These are phyloP conservation scores for Entomobrya multifasciata DNA, from an alignment of 2,888 invertebrate species.

Conservation along the genomic window DNA sequence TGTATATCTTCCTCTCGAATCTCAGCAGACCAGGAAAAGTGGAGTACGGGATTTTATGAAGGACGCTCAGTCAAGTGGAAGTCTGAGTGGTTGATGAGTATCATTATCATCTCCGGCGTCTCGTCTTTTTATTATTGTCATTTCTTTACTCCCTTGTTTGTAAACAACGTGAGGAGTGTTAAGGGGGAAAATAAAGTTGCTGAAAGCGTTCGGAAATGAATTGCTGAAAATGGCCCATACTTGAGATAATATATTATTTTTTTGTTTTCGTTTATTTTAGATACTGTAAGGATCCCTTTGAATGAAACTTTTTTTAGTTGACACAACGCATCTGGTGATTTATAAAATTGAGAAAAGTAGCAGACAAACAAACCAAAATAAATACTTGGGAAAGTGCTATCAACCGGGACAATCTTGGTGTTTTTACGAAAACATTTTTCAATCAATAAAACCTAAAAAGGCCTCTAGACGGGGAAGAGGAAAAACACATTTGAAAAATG, in stretches of 20 bases:
- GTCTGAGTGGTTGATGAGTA: slow-evolving; percentile 51
- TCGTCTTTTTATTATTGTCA: slow-evolving; percentile 19
- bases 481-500: slow-evolving; percentile 24
- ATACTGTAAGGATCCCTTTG: neutral
- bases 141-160: slow-evolving; percentile 23
- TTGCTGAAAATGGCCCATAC: neutral
- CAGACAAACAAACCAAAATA: neutral
- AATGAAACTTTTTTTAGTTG: too few species aligned
- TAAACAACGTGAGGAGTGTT: slow-evolving; percentile 3
- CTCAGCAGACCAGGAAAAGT: neutral
- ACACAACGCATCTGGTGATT: too few species aligned
- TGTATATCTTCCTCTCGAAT: neutral
- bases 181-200: slow-evolving; percentile 1
- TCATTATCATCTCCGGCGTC: slow-evolving; percentile 30
- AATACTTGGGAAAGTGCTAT: neutral
- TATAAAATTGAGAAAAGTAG: too few species aligned
- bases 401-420: neutral
- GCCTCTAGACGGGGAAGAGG: neutral
- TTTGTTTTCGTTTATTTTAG: neutral
- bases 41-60: slow-evolving; percentile 33
- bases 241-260: too few species aligned
- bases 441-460: too few species aligned
- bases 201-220: neutral
- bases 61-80: slow-evolving; percentile 49
- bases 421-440: neutral